Evolutionary conservation across 2,888 invertebrate genomes (phyloP), one percentile per base, ranked within the genome.

Genomic region (Choristoneura rosaceana): DNA sequence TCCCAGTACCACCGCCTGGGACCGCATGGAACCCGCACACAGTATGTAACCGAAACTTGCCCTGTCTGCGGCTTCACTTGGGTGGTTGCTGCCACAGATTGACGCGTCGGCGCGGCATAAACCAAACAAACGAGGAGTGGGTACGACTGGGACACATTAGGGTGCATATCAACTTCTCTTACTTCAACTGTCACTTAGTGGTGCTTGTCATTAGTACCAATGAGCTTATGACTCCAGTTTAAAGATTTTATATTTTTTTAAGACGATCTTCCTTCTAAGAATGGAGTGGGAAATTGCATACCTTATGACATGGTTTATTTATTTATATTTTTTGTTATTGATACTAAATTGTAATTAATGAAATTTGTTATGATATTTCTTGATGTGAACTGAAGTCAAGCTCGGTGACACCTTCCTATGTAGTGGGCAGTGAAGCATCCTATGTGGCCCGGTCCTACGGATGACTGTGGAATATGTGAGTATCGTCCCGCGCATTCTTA

Each of bases 1-100:
- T 95, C 96, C 61, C 95, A 95, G 86, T 95, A 95, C 80, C 95
- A 95, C 85, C 94, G 95, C 66, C 88, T 95, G 80, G 94, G 95
- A 8, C 94, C 94, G 10, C 92, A 93, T 74, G 95, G 94, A 79
- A 92, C 94, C 75, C 92, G 90, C 82, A 94, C 95, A 85, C 95
- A 95, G 88, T 95, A 95, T 81, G 94, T 95, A 87, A 93, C 90
- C 82, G 95, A 94, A 77, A 86, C 88, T 81, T 95, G 95, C 87
- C 90, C 88, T 80, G 82, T 87, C 74, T 95, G 95, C 78, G 94
- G 92, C 83, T 95, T 95, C 85, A 82, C 92, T 74, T 94, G 92
- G 89, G 93, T 93, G 9, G 91, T 92, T 14, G 92, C 91, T 75
- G 93, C 93, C 86, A 92, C 87, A 80, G 93, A 93, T 81, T 93